These are phyloP conservation scores for Halictus rubicundus DNA, from an alignment of 1,140 invertebrate genomes.

Conservation along the genomic window DNA sequence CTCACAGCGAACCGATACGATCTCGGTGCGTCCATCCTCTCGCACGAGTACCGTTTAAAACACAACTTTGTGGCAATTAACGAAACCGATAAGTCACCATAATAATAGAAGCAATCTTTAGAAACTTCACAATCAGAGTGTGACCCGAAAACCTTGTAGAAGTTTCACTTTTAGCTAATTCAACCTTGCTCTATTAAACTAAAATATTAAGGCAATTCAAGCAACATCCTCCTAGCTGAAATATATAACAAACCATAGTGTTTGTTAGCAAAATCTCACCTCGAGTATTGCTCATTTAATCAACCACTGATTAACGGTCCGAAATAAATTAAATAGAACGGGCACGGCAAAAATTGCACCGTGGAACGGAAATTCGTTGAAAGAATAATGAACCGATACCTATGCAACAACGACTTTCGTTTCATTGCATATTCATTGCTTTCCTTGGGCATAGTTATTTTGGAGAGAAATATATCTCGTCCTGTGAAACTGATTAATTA, in stretches of 20 bases:
- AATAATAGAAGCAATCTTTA: not conserved
- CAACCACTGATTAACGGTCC: not conserved
- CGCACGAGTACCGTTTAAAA: not conserved
- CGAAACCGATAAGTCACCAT: no score
- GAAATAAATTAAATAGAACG: not conserved
- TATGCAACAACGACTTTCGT: not conserved
- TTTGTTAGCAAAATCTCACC: not conserved
- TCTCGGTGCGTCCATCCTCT: not conserved
- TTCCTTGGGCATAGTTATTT: not conserved
- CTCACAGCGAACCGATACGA: not conserved
- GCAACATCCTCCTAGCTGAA: no score
- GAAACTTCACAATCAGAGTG: not conserved
- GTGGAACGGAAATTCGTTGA: not conserved
- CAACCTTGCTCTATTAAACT: no score
- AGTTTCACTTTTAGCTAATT: no score
- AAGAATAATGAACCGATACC: not conserved
- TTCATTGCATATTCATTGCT: not conserved
- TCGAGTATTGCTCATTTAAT: not conserved
- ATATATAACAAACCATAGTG: no score
- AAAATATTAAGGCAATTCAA: no score
- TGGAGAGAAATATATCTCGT: not conserved
- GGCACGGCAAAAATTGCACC: not conserved
- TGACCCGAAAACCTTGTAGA: not conserved
- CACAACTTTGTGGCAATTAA: no score
- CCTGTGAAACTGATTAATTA: not conserved